Percentiles rank a stretch among this genome's conserved stretches.
phyloP scores from a whole-genome alignment of 2,113 vertebrate species.

The Eptesicus fuscus region DNA sequence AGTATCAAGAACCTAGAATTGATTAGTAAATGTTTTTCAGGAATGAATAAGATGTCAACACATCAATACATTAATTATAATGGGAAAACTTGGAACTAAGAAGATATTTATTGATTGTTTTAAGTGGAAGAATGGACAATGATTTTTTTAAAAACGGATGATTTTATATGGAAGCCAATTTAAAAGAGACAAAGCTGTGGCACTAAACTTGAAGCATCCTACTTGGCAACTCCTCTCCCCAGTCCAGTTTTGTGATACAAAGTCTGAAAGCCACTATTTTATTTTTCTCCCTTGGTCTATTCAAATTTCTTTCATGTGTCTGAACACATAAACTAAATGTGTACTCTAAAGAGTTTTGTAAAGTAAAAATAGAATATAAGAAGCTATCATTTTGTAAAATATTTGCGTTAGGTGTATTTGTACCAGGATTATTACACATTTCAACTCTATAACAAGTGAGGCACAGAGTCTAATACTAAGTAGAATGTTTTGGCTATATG shows the following conservation, averaged over 20 bases:
- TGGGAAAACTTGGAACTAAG: neutral
- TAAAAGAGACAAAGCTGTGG: neutral
- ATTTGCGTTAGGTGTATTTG: neutral
- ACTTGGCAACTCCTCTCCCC: neutral
- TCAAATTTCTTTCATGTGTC: neutral
- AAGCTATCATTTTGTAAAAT: constrained; percentile 32
- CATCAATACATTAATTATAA: neutral
- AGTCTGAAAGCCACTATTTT: neutral
- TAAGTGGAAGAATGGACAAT: neutral
- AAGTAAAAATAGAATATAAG: constrained; percentile 5
- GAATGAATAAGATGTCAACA: constrained; percentile 1
- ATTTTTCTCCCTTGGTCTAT: neutral
- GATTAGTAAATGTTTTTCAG: neutral
- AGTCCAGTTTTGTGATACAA: neutral
- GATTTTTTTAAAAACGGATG: neutral
- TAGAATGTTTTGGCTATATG: neutral
- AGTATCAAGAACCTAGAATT: neutral
- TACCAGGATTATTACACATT: constrained; percentile 6
- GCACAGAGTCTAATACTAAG: neutral
- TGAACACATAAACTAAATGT: constrained; percentile 15
- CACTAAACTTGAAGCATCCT: constrained; percentile 1
- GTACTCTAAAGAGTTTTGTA: neutral
- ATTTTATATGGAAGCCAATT: neutral
- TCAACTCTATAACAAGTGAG: constrained; percentile 3
- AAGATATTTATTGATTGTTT: neutral